Conservation (phyloP, 2,113 vertebrate species). For the Desmodus rotundus region DNA sequence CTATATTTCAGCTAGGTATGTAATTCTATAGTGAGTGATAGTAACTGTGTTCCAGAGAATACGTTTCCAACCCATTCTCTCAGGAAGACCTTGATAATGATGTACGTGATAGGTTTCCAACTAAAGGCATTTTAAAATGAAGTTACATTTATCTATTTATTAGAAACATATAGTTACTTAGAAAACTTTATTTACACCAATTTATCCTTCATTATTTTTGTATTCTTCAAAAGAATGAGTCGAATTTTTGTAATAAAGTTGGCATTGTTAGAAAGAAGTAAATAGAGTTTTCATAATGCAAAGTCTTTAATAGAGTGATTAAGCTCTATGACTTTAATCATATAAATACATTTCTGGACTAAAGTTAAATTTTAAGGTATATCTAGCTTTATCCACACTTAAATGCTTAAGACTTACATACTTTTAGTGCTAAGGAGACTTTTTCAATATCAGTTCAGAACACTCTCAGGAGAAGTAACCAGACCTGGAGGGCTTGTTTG, state of each 20-base stretch:
- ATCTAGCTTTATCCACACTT: neutral
- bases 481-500: neutral
- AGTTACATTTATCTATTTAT: neutral
- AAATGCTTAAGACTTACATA: neutral
- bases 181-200: neutral
- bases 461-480: fast-evolving
- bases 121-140: neutral
- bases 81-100: neutral
- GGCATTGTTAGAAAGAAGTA: neutral
- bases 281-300: neutral
- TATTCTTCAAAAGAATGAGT: neutral
- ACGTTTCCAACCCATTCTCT: neutral
- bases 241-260: neutral
- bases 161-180: neutral
- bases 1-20: neutral
- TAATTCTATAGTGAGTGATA: neutral
- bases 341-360: neutral
- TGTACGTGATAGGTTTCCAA: neutral
- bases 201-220: conserved; percentile 19
- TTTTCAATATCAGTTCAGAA: neutral
- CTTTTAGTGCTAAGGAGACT: neutral
- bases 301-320: fast-evolving
- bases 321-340: neutral
- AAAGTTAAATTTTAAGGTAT: neutral
- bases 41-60: neutral